A percentile compares a stretch with the other conserved stretches of the same genome.
Evolutionary conservation across 1,140 invertebrate species (phyloP).

Genomic region (Saccostrea echinata): DNA sequence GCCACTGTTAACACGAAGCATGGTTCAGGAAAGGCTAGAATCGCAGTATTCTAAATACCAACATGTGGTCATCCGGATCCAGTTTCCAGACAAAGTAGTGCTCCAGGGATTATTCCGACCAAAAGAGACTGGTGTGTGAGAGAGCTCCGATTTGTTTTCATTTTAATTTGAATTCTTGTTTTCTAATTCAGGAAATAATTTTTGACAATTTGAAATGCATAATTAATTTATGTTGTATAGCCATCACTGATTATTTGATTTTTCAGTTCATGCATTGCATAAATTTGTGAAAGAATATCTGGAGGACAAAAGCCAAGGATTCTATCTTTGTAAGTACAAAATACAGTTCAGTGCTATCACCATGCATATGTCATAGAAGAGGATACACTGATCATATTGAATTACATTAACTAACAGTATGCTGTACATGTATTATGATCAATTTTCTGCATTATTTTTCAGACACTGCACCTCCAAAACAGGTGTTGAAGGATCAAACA

Average conservation of each 20-base stretch:
- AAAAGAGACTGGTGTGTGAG: conserved; percentile 82
- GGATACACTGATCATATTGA: not conserved
- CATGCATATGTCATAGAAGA: not conserved
- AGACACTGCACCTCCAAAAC: conserved; percentile 89
- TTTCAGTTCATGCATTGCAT: conserved; percentile 83
- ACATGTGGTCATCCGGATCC: conserved; percentile 87
- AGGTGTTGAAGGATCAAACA: conserved; percentile 65
- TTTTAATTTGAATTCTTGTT: not conserved
- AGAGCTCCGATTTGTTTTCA: not conserved
- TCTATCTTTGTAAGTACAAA: conserved; percentile 87
- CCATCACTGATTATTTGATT: not conserved
- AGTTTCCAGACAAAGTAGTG: conserved; percentile 90
- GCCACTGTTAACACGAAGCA: conserved; percentile 85
- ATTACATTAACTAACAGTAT: not conserved
- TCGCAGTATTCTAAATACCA: conserved; percentile 86
- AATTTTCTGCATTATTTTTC: conserved; percentile 71
- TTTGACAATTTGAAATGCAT: not conserved
- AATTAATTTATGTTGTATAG: too few relatives aligned
- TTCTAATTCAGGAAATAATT: not conserved
- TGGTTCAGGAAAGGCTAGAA: conserved; percentile 84
- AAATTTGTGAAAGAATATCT: conserved; percentile 87
- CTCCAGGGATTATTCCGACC: conserved; percentile 90
- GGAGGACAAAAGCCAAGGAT: conserved; percentile 83
- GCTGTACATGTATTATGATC: not conserved
- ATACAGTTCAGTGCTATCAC: not conserved